phyloP scores from a whole-genome alignment of 2,888 invertebrate genomes.

The Phortica magna region DNA sequence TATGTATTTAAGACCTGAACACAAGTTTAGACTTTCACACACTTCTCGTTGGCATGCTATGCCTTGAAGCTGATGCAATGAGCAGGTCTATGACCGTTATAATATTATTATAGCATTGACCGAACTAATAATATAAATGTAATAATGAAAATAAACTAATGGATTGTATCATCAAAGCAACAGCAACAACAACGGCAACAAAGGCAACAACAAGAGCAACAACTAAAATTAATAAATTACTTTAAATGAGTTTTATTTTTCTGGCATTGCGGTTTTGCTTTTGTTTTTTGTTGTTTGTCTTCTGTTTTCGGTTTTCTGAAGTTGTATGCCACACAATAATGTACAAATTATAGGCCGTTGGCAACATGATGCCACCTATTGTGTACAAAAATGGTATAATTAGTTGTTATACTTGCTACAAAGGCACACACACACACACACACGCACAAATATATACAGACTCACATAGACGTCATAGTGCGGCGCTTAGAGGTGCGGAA shows the following conservation, averaged over 20 bases:
- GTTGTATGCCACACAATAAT: not conserved
- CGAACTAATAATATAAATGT: not conserved
- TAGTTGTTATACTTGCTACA: no score
- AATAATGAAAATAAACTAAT: conserved; percentile 6
- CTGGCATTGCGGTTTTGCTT: not conserved
- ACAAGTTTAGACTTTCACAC: no score
- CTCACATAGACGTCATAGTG: not conserved
- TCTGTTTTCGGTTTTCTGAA: not conserved
- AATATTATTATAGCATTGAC: conserved; percentile 1
- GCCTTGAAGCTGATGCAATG: not conserved
- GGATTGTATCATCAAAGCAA: not conserved
- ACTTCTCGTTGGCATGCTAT: not conserved
- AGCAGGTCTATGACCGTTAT: conserved; percentile 18
- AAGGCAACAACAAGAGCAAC: not conserved
- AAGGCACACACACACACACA: not conserved
- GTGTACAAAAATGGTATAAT: no score
- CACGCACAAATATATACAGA: not conserved
- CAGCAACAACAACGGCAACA: not conserved
- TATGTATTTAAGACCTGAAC: not conserved
- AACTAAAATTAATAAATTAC: conserved; percentile 24
- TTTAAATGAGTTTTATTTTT: conserved; percentile 16
- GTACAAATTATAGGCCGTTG: not conserved
- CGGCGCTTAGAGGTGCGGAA: not conserved
- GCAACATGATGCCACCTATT: not conserved
- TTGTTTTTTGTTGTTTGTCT: not conserved